Evolutionary conservation across 2,888 invertebrate genomes (phyloP), one percentile per base, ranked within the genome.

Genomic region (Gastracanthus pulcherrimus): DNA sequence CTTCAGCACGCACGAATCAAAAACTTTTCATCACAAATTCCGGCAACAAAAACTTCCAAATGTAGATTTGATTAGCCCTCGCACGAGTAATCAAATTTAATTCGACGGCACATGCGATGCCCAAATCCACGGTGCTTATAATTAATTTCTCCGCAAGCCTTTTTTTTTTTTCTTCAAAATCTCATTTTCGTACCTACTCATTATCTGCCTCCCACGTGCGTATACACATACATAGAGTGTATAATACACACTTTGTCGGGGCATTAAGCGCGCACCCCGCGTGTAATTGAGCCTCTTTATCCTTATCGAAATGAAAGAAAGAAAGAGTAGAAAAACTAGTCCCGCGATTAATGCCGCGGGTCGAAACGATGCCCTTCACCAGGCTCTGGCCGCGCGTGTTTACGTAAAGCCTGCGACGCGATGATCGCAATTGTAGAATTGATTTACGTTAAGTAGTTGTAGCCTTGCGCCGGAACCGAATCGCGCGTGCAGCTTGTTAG

Each of bases 351-450:
- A 34, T 34, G 34, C 62, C 13, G 31, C 29, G 34, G 29, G 31
- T 34, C 60, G 34, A 60, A 62, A 62, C 7, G 55, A 71, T 71
- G 70, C 70, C 31, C 70, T 36, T 38, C 64, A n/a, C n/a, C 64
- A 38, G 36, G 64, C 34, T 13, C 34, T 29, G 16, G 19, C 29
- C 26, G 26, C 31, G 48, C 55, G 55, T n/a, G n/a, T 55, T 55
- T 55, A 51, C 51, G 51, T 51, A 55, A 55, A 55, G 55, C 11
- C 55, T 23, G 38, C 36, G 23, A 36, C 23, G 38, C 71, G 62
- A 48, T 60, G n/a, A n/a, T n/a, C n/a, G n/a, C n/a, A n/a, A n/a
- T n/a, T n/a, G n/a, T n/a, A n/a, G n/a, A n/a, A n/a, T n/a, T n/a
- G n/a, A n/a, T n/a, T n/a, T n/a, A n/a, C n/a, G n/a, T n/a, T n/a